Conservation (phyloP, 2,797 vertebrate genomes). For the Rhinichthys osculus region DNA sequence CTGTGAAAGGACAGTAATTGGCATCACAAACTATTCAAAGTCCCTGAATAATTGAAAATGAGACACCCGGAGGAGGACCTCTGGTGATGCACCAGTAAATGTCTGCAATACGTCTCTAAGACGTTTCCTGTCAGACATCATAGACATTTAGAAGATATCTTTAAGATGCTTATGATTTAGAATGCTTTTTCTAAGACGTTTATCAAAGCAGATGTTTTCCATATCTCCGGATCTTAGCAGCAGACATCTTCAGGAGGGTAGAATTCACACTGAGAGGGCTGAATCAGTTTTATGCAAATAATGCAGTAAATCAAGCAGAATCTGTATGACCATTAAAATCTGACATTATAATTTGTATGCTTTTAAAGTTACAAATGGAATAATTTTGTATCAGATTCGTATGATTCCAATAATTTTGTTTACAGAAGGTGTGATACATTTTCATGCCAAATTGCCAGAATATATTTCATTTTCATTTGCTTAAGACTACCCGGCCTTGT, state of each 20-base stretch:
- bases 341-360: constrained; percentile 20
- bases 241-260: not conserved
- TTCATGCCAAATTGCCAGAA: constrained; percentile 8
- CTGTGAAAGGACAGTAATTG: not conserved
- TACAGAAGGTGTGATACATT: constrained; percentile 26
- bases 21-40: constrained; percentile 25
- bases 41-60: constrained; percentile 37
- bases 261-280: constrained; percentile 29
- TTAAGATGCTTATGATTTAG: too few species aligned
- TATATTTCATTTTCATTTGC: constrained; percentile 28
- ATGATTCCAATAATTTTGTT: constrained; percentile 30
- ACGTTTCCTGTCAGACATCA: too few species aligned
- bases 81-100: constrained; percentile 41
- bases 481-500: constrained; percentile 19
- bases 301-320: constrained; percentile 2
- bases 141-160: too few species aligned
- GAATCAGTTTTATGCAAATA: not conserved
- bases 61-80: constrained; percentile 6
- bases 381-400: not conserved
- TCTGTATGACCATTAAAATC: constrained; percentile 21
- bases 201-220: too few species aligned
- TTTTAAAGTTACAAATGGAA: constrained; percentile 39
- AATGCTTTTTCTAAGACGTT: too few species aligned
- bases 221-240: too few species aligned
- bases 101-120: not conserved